Evolutionary conservation across 2,113 vertebrate species (phyloP), one percentile per base, ranked within the genome.

Genomic region (Pedionomus torquatus): DNA sequence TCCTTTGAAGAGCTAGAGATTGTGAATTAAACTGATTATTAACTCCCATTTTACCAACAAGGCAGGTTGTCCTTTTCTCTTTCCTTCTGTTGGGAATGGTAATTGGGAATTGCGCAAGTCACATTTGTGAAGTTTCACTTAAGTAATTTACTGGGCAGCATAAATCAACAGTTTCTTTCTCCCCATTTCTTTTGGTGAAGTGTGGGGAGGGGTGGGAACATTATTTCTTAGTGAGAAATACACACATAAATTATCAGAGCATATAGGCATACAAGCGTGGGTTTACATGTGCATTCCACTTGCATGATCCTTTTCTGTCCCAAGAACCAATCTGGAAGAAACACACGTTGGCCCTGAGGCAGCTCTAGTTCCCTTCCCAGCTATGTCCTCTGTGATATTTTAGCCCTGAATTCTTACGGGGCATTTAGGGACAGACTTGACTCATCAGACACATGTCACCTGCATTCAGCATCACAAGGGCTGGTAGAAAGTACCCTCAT

Each of bases 21-120:
- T 83, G 90, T 6, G 21, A 97, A 95, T 97, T 92, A 95, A 96
- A 93, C 55, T 83, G 77, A 91, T 94, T 93, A 96, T 95, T 96
- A 95, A 95, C 85, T 96, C 63, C 11, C 55, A 54, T 51, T 41
- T 77, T 41, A 52, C 61, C 82, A 65, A 72, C 5, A 43, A 78
- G 87, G 48, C n/a, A 76, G 68, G n/a, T 63, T 90, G 10, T 18
- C 25, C 31, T 87, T 71, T 81, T 57, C 51, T 81, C 63, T 71
- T 70, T 79, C 49, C 46, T 87, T 55, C 49, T 35, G 21, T 51
- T 88, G 46, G 77, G 52, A 88, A 48, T 41, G 4, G 39, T 39
- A 91, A 90, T 41, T 61, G 69, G 31, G 65, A 95, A 78, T 81
- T 8, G 3, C 48, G 33, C 25, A 64, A 76, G 23, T 58, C 9